Base-by-base conservation (phyloP, 2,797 vertebrate species). In the Ctenosaura bakeri region DNA sequence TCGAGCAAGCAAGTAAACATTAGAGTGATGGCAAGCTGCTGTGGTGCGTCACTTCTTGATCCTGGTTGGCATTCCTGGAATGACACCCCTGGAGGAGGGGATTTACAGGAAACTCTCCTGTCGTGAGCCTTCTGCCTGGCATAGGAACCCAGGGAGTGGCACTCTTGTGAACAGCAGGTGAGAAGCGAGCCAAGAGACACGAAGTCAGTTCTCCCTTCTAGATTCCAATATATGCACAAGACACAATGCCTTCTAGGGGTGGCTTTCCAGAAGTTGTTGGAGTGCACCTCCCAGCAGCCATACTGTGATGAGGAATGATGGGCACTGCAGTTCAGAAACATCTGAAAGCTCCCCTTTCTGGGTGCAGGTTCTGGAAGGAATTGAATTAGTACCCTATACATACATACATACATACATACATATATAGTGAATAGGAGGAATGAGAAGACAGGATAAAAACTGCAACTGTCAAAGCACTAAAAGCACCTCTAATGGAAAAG, bases 31-130 rank as follows among this genome's bases (percentile, higher is more conserved):
- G 26, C n/a, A 26, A 26, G 76, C 6, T 12, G 56, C 32, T 10
- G 6, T 50, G 10, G 26, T 56, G 80, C 85, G 80, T 90, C 90
- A 87, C 56, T 66, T 83, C 85, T 87, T 52, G 54, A 90, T 82
- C 84, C 85, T 85, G 83, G 1, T 86, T 80, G 76, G 83, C 76
- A 64, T 83, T 83, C 50, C 46, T 20, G n/a, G 73, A 38, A 56
- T 38, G 32, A 35, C 69, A 83, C 50, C 77, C 69, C 46, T 1
- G 26, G 77, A 20, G 80, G 85, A 24, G 59, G n/a, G 56, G 20
- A 52, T 87, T 90, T 87, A 87, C 73, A 7, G 80, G 90, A 90
- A 90, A n/a, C 38, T 22, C n/a, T 50, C 85, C 16, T 66, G 56
- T 20, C 77, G 71, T 69, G 66, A 69, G 66, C 26, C 29, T 32